Conservation (phyloP, 1,140 invertebrate genomes). For the Plectrocnemia conspersa region DNA sequence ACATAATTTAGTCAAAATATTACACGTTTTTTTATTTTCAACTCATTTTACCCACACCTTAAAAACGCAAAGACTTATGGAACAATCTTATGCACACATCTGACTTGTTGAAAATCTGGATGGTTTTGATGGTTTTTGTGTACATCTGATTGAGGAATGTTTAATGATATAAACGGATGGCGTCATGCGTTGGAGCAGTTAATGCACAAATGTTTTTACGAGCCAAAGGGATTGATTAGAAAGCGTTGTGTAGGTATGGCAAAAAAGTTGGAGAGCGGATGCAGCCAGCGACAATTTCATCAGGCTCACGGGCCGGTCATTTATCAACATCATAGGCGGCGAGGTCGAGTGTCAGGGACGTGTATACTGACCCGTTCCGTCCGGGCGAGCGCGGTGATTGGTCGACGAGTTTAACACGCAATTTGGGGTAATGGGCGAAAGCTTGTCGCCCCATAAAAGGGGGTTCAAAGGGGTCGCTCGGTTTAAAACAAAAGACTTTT, state of each 20-base stretch:
- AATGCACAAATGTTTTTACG: not conserved
- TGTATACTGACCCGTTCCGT: not conserved
- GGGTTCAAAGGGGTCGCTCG: no score
- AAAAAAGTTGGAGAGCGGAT: not conserved
- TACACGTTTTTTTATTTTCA: no score
- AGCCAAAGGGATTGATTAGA: not conserved
- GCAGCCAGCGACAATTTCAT: conserved; percentile 6
- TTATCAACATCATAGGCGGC: conserved; percentile 31
- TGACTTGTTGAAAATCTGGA: no score
- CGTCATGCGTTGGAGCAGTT: not conserved
- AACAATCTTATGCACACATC: no score
- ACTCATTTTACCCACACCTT: no score
- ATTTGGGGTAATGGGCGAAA: conserved; percentile 16
- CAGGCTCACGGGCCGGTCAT: conserved; percentile 27
- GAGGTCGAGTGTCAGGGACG: conserved; percentile 1
- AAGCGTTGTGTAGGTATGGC: no score
- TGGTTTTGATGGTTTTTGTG: no score
- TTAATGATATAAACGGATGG: not conserved
- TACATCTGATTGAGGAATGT: no score
- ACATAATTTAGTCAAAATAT: no score
- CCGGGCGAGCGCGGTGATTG: conserved; percentile 5
- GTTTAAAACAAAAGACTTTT: no score
- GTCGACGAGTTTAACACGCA: conserved; percentile 19
- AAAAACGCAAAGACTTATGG: no score
- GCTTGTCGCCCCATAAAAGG: conserved; percentile 16